Base-by-base conservation (phyloP, 2,888 invertebrate genomes). In the Apotomis betuletana region DNA sequence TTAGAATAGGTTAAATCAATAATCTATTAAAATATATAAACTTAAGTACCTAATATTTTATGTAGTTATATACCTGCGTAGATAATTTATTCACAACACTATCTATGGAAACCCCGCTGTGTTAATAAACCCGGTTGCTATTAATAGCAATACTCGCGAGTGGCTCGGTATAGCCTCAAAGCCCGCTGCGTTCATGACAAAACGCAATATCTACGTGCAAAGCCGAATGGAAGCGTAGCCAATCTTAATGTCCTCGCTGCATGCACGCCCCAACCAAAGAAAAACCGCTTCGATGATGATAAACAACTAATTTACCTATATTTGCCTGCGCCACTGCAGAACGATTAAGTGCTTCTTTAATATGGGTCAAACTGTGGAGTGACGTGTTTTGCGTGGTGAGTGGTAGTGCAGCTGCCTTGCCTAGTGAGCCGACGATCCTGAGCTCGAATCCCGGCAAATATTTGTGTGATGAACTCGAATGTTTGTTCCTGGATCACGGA, bases 221-320 rank as follows among this genome's bases (percentile, higher is more conserved):
- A 92, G 88, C 88, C 91, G 89, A 91, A 90, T 86, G 88, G 88
- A 91, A 91, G 88, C 89, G 89, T 88, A 90, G 86, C 89, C 84
- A 86, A 85, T 89, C 88, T 89, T 90, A 91, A 92, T 90, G 91
- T 87, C 83, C 85, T 84, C 80, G 81, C 80, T 85, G 85, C 92
- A 91, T 91, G 91, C 92, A 89, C 87, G 80, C 77, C 79, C 80
- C 80, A 80, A 82, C 80, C 88, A 88, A 83, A 85, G 85, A 86
- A 80, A 79, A 83, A 86, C 83, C 85, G 86, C 87, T 86, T 81
- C 86, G 79, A 82, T 84, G 79, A 82, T 84, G 81, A 83, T 83
- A 82, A 83, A 83, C 81, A 79, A 76, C 76, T 73, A 74, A 73
- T 57, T 52, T 57, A 63, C 70, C 64, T 74, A 72, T 64, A 27